Evolutionary conservation across 2,888 invertebrate species (phyloP), one percentile per base, ranked within the genome.

Genomic region (Patella depressa): DNA sequence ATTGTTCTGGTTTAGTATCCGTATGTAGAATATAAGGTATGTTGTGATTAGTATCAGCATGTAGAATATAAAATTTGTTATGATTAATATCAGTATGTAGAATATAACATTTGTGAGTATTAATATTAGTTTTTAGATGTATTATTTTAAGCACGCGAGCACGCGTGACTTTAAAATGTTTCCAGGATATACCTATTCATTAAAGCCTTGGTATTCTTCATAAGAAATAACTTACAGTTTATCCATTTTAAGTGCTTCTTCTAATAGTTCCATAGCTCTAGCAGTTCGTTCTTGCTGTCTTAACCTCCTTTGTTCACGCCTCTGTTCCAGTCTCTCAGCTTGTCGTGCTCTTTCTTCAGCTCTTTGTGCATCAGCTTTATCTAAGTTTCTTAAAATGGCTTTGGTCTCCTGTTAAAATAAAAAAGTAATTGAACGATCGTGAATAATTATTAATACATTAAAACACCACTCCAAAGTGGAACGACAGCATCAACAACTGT

Each of bases 161-260:
- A 45, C 45, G 45, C 45, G 5, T 45, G 45, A 9, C 45, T 9
- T 45, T 45, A 45, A 45, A 45, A 34, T 3, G 34, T 34, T 34
- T 34, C 4, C 34, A 34, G 34, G 34, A 34, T 4, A 34, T 34
- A 34, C 34, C 34, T 34, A 34, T 34, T 34, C 9, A 7, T 45
- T 45, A 45, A 45, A 45, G 45, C 45, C 45, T 45, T 45, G 7
- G 45, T 9, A 45, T 9, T 45, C 45, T 7, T 45, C 45, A 45
- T 45, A 45, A 45, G 45, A 45, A 45, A 45, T 45, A 45, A 45
- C 65, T 65, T 65, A 65, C 87, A 83, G 84, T 83, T 82, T 85
- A 80, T 88, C 87, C 85, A 88, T 86, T 53, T 82, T 82, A 17
- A 88, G 77, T 2, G 86, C 86, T 59, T 87, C 86, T 80, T 88